Conservation (phyloP, 2,888 invertebrate species). For the Tachina fera region DNA sequence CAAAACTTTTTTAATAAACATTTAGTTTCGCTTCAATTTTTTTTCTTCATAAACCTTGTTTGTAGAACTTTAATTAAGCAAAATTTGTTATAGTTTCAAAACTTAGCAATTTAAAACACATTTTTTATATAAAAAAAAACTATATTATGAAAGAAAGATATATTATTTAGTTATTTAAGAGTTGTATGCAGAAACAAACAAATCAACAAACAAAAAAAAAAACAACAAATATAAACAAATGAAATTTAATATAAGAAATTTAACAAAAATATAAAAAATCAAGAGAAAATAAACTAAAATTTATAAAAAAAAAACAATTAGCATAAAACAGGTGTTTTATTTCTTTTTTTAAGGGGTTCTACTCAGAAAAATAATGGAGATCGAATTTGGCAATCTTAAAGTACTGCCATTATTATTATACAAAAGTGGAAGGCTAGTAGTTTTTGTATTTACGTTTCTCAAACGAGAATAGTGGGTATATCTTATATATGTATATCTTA, state of each 20-base stretch:
- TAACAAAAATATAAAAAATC: conserved; percentile 58
- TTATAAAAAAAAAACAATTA: conserved; percentile 54
- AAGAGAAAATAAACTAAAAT: conserved; percentile 61
- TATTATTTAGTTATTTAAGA: conserved; percentile 71
- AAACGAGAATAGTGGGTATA: too few species aligned
- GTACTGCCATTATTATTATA: too few species aligned
- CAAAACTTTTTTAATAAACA: not conserved
- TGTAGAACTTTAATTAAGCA: conserved; percentile 45
- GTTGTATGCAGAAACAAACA: conserved; percentile 68
- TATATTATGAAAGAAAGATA: conserved; percentile 50
- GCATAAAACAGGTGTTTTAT: conserved; percentile 20
- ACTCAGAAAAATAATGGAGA: too few species aligned
- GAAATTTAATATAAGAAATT: conserved; percentile 65
- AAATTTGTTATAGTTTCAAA: conserved; percentile 50
- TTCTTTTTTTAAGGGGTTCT: not conserved
- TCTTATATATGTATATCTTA: too few species aligned
- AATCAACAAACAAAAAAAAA: conserved; percentile 19
- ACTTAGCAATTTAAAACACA: conserved; percentile 44
- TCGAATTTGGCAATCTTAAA: too few species aligned
- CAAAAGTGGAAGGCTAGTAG: too few species aligned
- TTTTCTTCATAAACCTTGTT: conserved; percentile 2
- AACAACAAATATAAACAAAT: conserved; percentile 35
- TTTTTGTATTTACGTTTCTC: too few species aligned
- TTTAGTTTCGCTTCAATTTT: conserved; percentile 25
- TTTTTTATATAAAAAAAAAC: conserved; percentile 43